phyloP scores from a whole-genome alignment of 2,113 vertebrate species.

The Toxotes jaculatrix region DNA sequence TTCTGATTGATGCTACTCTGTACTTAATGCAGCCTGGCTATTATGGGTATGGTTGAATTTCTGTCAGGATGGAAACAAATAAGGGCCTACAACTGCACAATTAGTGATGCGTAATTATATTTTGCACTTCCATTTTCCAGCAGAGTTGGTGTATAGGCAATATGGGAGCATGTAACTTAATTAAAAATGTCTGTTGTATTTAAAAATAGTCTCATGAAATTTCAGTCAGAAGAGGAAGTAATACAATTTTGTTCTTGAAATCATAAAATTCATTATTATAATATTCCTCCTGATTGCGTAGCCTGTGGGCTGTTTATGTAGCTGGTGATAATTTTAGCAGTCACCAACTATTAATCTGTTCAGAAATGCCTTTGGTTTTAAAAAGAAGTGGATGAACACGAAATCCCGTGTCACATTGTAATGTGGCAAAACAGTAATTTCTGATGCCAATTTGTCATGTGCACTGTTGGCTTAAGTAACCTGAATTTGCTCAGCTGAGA shows the following conservation, averaged over 20 bases:
- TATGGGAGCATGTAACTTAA: slow-evolving; percentile 26
- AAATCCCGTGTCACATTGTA: no score
- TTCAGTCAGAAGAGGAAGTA: neutral
- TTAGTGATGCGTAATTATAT: slow-evolving; percentile 35
- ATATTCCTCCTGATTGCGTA: neutral
- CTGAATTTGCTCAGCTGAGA: neutral
- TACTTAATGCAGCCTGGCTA: slow-evolving; percentile 18
- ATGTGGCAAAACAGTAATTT: neutral
- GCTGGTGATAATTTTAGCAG: neutral
- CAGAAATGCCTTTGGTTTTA: neutral
- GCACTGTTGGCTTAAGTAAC: neutral
- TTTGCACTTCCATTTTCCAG: slow-evolving; percentile 30
- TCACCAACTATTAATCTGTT: neutral
- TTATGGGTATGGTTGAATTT: slow-evolving; percentile 25
- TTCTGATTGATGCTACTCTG: slow-evolving; percentile 50
- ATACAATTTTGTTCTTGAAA: neutral
- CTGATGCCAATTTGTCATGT: neutral
- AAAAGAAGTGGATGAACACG: no score
- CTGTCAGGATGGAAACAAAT: slow-evolving; percentile 55
- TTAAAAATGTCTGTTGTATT: slow-evolving; percentile 8
- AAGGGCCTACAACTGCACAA: neutral
- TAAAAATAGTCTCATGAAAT: slow-evolving; percentile 18
- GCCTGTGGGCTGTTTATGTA: neutral
- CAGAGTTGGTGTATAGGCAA: neutral
- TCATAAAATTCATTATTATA: neutral